A percentile compares a stretch with the other conserved stretches of the same genome.
Evolutionary conservation across 2,113 vertebrate genomes (phyloP).

Genomic region (Baryphthengus martii): DNA sequence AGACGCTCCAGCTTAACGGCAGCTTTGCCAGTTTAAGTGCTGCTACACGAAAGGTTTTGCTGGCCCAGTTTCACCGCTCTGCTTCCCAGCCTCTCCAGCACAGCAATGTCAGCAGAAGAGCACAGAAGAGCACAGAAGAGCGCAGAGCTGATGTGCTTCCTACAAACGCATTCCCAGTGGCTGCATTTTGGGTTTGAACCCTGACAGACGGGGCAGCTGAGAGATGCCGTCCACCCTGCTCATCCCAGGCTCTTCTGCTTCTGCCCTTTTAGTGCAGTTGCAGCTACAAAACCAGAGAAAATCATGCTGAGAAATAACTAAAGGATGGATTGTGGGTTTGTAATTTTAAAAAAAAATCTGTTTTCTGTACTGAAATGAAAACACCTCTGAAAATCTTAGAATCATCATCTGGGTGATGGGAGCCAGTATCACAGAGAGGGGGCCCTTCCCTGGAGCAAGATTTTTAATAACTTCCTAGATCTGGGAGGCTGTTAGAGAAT

Average conservation of each 20-base stretch:
- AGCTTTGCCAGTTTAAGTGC: neutral
- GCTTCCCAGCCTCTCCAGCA: neutral
- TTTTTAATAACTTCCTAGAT: constrained; percentile 25
- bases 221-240: neutral
- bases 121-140: neutral
- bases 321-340: neutral
- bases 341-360: neutral
- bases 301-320: neutral
- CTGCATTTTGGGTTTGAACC: accelerated
- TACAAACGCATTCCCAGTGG: neutral
- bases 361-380: neutral
- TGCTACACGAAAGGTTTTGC: neutral
- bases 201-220: neutral
- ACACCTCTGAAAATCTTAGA: neutral
- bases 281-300: neutral
- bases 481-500: neutral
- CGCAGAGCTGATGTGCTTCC: accelerated
- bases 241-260: too few species aligned
- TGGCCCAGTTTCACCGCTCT: neutral
- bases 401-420: neutral
- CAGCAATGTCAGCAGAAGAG: neutral
- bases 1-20: neutral
- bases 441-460: constrained; percentile 13
- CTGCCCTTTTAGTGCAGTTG: neutral
- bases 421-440: neutral